These are phyloP conservation scores for Falco peregrinus DNA, from an alignment of 2,797 vertebrate genomes.

Conservation along the genomic window DNA sequence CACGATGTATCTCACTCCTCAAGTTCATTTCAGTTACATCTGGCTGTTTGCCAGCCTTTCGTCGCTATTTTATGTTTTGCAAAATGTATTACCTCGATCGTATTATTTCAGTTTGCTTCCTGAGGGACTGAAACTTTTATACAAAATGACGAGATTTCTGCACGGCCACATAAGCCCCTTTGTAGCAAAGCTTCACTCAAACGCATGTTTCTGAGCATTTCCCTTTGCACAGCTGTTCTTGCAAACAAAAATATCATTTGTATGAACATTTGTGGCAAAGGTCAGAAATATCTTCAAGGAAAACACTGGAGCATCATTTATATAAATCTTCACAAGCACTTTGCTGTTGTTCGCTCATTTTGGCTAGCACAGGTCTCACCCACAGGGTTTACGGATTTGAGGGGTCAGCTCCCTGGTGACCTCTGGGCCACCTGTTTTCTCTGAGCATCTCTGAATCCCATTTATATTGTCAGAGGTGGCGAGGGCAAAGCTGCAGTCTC, in stretches of 20 bases:
- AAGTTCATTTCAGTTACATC: background rate
- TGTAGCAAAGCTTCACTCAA: background rate
- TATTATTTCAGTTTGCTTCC: background rate
- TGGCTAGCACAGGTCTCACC: background rate
- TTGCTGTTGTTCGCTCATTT: background rate
- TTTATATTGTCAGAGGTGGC: background rate
- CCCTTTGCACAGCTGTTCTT: background rate
- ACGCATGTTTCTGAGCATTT: background rate
- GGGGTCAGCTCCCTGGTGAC: background rate
- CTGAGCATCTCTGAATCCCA: background rate
- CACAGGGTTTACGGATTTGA: accelerated
- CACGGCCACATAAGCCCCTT: background rate
- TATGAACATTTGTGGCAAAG: background rate
- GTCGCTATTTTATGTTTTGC: conserved; percentile 13
- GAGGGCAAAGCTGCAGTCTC: background rate
- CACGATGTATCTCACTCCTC: background rate
- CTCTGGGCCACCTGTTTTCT: background rate
- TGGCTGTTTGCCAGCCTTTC: conserved; percentile 35
- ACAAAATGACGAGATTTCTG: background rate
- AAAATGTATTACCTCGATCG: background rate
- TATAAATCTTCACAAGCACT: background rate
- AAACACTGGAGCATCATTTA: background rate
- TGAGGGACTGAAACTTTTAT: background rate
- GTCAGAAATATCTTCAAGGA: conserved; percentile 2
- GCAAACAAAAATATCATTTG: conserved; percentile 4